These are phyloP conservation scores for Coenonympha arcania DNA, from an alignment of 2,888 invertebrate species.

Conservation along the genomic window DNA sequence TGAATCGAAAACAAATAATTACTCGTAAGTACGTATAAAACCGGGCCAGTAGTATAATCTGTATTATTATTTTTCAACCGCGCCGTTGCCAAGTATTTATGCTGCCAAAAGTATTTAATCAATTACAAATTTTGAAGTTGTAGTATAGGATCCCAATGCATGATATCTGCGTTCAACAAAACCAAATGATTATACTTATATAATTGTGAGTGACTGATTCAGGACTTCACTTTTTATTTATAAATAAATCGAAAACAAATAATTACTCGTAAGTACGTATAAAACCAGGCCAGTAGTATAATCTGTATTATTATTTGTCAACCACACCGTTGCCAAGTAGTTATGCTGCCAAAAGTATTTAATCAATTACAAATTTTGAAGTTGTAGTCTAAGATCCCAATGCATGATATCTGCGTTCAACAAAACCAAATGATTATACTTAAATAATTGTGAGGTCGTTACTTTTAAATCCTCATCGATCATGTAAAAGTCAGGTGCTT, in stretches of 20 bases:
- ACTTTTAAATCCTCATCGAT: too few relatives aligned
- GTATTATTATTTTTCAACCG: background rate
- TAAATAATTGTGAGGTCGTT: too few relatives aligned
- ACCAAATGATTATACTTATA: too few relatives aligned
- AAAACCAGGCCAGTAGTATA: background rate
- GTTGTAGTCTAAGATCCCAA: background rate
- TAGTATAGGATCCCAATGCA: background rate
- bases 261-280: background rate
- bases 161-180: too few relatives aligned
- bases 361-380: background rate
- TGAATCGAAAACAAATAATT: too few relatives aligned
- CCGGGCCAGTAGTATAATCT: background rate
- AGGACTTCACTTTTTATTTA: too few relatives aligned
- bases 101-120: slow-evolving; percentile 1
- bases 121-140: background rate
- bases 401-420: too few relatives aligned
- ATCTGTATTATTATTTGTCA: background rate
- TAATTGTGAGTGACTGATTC: too few relatives aligned
- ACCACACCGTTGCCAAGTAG: background rate
- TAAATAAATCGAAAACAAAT: background rate
- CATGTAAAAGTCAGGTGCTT: too few relatives aligned
- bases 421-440: too few relatives aligned
- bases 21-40: background rate
- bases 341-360: background rate
- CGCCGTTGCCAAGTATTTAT: background rate